Percentiles rank a stretch among this genome's conserved stretches.
Conservation (phyloP, 1,140 invertebrate species). For the Temnothorax curvispinosus region DNA sequence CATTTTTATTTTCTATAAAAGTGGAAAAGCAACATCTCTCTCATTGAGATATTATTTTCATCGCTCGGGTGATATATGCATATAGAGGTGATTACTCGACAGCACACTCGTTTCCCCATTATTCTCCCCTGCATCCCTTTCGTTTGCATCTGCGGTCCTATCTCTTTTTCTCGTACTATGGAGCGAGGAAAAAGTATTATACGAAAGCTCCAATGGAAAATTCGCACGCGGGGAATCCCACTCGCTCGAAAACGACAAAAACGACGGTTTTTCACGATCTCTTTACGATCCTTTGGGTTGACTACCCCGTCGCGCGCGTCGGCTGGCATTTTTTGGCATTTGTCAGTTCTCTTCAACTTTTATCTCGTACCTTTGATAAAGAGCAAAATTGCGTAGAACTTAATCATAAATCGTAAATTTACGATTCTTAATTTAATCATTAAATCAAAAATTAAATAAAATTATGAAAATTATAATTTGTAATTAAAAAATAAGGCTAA, state of each 20-base stretch:
- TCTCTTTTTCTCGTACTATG: constrained; percentile 22
- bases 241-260: constrained; percentile 8
- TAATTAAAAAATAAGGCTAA: not conserved
- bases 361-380: not conserved
- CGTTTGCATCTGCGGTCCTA: constrained; percentile 26
- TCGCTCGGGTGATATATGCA: not conserved
- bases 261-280: constrained; percentile 26
- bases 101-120: constrained; percentile 34
- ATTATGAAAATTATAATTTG: not conserved
- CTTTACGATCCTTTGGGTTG: constrained; percentile 41
- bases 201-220: constrained; percentile 18
- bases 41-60: not conserved
- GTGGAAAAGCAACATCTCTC: not conserved
- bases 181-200: constrained; percentile 33
- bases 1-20: constrained; percentile 1
- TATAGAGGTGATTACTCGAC: constrained; percentile 56
- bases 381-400: not conserved
- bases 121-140: constrained; percentile 54
- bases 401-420: not conserved
- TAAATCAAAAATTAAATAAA: not conserved
- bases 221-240: constrained; percentile 2
- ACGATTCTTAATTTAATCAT: not conserved
- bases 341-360: not conserved
- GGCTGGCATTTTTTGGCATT: constrained; percentile 23
- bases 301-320: too few species aligned